Evolutionary conservation across 1,140 invertebrate genomes (phyloP), one percentile per base, ranked within the genome.

Genomic region (Drosophila pseudoobscura): DNA sequence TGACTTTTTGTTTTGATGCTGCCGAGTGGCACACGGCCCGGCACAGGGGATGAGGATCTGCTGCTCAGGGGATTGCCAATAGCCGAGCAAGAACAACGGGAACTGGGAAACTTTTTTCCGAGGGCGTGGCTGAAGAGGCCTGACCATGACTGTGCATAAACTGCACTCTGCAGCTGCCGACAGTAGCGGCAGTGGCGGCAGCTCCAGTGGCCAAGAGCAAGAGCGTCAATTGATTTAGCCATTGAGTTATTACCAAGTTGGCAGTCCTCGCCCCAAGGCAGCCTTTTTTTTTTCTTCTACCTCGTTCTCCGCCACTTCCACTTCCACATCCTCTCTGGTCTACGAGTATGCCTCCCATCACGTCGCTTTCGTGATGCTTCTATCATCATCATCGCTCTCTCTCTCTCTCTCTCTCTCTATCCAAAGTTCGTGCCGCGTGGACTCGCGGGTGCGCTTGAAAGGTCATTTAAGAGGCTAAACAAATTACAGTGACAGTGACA

Each of bases 211-310:
- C 72, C 57, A 54, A 39, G 50, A 41, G 44, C 47, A 50, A 39
- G 54, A 59, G 73, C 78, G 73, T 80, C 78, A 82, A 80, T 80
- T 82, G 78, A 80, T 80, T 80, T 80, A 77, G 78, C 43, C 68
- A 80, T 80, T 77, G 78, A 80, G 78, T 82, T 80, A 72, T 77
- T 76, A 75, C 53, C 78, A 44, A 62, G 54, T 52, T 53, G 53
- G 29, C 53, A 41, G 54, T 31, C 24, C 29, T 55, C 8, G 9
- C 57, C 39, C 22, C 31, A 9, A 17, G 17, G 43, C 15, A 44
- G n/a, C 17, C 46, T 17, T 22, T 31, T 17, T 22, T 31, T 15
- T 26, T 15, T 24, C 11, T 41, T 41, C 41, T 35, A 20, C 8
- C 35, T 13, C 52, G 6, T 8, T 1, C 26, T 0, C 13, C 6